Conservation (phyloP, 2,113 vertebrate species). For the Piprites chloris region DNA sequence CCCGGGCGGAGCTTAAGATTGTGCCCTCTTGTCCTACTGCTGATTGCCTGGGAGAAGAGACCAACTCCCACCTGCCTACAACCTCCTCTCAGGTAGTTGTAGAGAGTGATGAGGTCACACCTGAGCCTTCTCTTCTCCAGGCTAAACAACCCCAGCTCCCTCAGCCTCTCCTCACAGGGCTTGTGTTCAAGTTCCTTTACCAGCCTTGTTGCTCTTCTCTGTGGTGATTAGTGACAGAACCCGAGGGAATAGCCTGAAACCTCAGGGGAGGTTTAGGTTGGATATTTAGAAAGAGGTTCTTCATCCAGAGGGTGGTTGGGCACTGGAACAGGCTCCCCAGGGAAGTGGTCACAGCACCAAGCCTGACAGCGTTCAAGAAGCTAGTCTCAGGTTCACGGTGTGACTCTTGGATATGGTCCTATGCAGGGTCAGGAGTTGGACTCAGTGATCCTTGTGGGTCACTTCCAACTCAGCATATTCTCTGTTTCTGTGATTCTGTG, state of each 20-base stretch:
- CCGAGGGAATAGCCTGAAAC: background rate
- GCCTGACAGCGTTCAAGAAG: background rate
- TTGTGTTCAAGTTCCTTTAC: too few species aligned
- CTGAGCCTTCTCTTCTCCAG: too few species aligned
- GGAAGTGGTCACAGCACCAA: background rate
- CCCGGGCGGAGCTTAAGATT: too few species aligned
- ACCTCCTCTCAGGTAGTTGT: too few species aligned
- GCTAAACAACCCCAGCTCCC: too few species aligned
- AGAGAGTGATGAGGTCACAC: too few species aligned
- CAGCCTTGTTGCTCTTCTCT: too few species aligned
- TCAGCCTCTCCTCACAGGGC: too few species aligned
- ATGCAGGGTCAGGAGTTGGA: background rate
- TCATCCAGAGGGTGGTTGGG: background rate
- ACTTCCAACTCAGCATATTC: background rate
- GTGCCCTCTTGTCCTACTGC: too few species aligned
- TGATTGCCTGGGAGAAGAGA: too few species aligned
- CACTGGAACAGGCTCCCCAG: background rate
- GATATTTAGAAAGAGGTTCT: background rate
- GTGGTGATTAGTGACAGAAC: background rate
- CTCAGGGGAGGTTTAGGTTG: background rate
- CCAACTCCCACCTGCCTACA: too few species aligned
- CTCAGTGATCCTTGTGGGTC: background rate
- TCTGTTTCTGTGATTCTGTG: background rate
- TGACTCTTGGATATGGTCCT: background rate
- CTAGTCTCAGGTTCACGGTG: background rate